Evolutionary conservation across 2,888 invertebrate genomes (phyloP).

Genomic region (Craniophora ligustri): DNA sequence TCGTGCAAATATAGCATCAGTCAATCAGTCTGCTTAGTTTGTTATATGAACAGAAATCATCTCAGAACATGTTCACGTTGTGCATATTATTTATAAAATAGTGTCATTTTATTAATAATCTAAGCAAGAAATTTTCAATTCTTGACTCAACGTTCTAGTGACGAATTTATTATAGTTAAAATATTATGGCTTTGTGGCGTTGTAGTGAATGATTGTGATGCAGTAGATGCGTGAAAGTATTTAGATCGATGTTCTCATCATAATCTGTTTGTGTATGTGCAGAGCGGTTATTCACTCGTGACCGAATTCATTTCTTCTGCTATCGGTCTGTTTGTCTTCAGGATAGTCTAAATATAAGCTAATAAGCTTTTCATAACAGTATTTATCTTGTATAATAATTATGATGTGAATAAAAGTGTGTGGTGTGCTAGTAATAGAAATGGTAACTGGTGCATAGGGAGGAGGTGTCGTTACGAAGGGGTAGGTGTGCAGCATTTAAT

Average conservation of each 20-base stretch:
- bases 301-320: constrained; percentile 58
- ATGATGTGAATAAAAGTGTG: constrained; percentile 22
- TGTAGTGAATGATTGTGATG: constrained; percentile 18
- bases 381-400: constrained; percentile 4
- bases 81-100: too few relatives aligned
- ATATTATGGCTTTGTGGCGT: neutral
- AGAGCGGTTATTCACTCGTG: constrained; percentile 64
- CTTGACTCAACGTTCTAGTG: neutral
- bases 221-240: constrained; percentile 45
- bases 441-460: constrained; percentile 34
- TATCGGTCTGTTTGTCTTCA: constrained; percentile 11
- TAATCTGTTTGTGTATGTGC: constrained; percentile 50
- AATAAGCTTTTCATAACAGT: too few relatives aligned
- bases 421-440: constrained; percentile 42
- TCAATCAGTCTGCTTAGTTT: too few relatives aligned
- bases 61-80: too few relatives aligned
- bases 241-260: constrained; percentile 51
- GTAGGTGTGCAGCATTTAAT: constrained; percentile 85
- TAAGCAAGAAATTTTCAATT: too few relatives aligned
- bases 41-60: too few relatives aligned
- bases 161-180: neutral
- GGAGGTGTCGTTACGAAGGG: constrained; percentile 58
- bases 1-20: too few relatives aligned
- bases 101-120: too few relatives aligned
- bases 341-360: too few relatives aligned